Conservation (phyloP, 2,888 invertebrate species). For the Gymnoscelis rufifasciata region DNA sequence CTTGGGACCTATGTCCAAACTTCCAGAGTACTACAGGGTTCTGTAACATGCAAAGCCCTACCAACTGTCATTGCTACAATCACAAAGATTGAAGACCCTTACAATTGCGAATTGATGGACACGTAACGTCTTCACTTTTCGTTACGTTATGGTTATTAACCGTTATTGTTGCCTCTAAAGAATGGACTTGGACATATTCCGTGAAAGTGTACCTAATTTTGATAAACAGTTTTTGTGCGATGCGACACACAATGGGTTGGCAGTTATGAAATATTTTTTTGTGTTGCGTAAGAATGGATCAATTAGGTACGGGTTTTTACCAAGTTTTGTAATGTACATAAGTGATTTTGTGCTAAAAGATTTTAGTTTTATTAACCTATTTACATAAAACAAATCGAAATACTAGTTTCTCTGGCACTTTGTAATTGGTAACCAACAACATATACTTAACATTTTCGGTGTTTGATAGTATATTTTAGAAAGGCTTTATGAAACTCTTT, state of each 20-base stretch:
- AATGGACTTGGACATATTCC: constrained; percentile 22
- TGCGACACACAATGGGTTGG: constrained; percentile 22
- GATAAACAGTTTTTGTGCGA: constrained; percentile 21
- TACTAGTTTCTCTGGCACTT: no score
- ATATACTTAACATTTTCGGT: no score
- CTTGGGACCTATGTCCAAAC: no score
- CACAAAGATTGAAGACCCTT: constrained; percentile 7
- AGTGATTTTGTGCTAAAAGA: not conserved
- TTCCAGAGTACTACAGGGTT: no score
- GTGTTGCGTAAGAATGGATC: constrained; percentile 21
- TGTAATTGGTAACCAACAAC: no score
- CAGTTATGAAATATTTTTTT: constrained; percentile 23
- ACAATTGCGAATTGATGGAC: constrained; percentile 25
- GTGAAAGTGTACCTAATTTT: constrained; percentile 31
- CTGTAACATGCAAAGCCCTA: no score
- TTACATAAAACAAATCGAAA: no score
- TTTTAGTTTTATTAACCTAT: not conserved
- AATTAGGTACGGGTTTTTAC: constrained; percentile 10
- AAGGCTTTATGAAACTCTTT: no score
- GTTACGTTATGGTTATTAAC: constrained; percentile 36
- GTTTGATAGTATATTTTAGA: no score
- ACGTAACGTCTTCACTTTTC: constrained; percentile 34
- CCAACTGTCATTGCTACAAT: no score
- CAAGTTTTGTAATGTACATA: constrained; percentile 3
- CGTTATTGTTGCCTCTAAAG: constrained; percentile 22